Percentiles rank a stretch among this genome's conserved stretches.
Conservation (phyloP, 2,113 vertebrate species). For the Petrocephalus zakoni region DNA sequence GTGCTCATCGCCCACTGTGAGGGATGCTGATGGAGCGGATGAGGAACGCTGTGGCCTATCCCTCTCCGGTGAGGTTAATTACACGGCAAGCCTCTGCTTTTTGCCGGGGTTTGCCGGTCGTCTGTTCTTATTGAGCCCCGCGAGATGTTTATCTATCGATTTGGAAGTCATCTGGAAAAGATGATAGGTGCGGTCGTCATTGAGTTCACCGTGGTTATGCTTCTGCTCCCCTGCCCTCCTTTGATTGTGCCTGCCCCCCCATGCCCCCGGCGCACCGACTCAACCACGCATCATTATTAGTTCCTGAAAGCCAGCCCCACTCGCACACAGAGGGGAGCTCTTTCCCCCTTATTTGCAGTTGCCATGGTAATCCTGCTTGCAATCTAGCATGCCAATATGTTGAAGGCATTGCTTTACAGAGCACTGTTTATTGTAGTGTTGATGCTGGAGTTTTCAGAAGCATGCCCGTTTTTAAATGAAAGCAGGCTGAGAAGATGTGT, state of each 20-base stretch:
- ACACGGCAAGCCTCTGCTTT: neutral
- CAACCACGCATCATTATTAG: neutral
- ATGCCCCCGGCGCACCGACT: neutral
- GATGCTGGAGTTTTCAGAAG: neutral
- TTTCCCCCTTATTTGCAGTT: slow-evolving; percentile 30
- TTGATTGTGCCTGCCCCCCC: neutral
- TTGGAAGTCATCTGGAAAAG: neutral
- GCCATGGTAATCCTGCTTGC: slow-evolving; percentile 26
- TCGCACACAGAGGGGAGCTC: slow-evolving; percentile 5
- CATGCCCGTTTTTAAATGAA: neutral
- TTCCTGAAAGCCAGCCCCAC: slow-evolving; percentile 1
- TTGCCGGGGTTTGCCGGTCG: neutral
- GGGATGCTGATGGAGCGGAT: neutral
- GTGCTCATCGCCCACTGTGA: neutral
- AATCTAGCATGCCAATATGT: neutral
- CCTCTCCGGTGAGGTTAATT: slow-evolving; percentile 12
- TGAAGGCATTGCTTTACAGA: neutral
- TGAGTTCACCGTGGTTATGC: neutral
- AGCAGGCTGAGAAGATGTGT: neutral
- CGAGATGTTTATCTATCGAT: slow-evolving; percentile 19
- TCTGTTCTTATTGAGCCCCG: slow-evolving; percentile 7
- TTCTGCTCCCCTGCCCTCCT: neutral
- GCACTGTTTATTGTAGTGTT: slow-evolving; percentile 1
- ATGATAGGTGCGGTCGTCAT: neutral
- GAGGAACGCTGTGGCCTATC: neutral